Evolutionary conservation across 1,140 invertebrate species (phyloP), one percentile per base, ranked within the genome.

Genomic region (Diachasmimorpha longicaudata): DNA sequence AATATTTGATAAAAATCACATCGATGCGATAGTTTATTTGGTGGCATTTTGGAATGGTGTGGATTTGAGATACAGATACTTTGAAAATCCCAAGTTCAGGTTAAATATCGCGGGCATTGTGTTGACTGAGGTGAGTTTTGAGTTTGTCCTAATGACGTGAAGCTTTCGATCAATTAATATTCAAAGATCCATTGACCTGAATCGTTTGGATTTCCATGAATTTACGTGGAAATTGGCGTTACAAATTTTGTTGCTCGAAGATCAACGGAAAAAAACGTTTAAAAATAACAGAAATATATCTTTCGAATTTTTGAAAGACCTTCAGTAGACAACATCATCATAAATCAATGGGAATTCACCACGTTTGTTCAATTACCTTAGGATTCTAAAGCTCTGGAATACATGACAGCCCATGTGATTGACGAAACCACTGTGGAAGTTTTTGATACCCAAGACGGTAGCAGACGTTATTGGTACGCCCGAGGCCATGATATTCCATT

Each of bases 31-130:
- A 46, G 67, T 25, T 48, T 83, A 83, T 2, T 6, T 81, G 0
- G 0, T 83, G 2, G 63, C 79, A 1, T 82, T 79, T 66, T 81
- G 79, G 79, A 81, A 83, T 21, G 81, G 72, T 23, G 78, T 83
- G 0, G 81, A 83, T 44, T 76, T 83, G 73, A 79, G 76, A 66
- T 83, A 81, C 23, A 72, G 81, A 37, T 70, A 48, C 21, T 46
- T 83, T 4, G 74, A 70, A 1, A 76, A 75, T 37, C 81, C 81
- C 0, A 81, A 71, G 72, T 75, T 81, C 16, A 75, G 79, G 52
- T 36, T 82, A 5, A 79, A 81, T 39, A 79, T 83, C 19, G 80
- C 81, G 5, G 81, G 78, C 55, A 79, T 83, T 42, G 46, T 83
- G 21, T 48, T 82, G 31, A 36, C 58, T 13, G 23, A 42, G 66